Base-by-base conservation (phyloP, 2,797 vertebrate genomes). In the Serranus cabrilla region DNA sequence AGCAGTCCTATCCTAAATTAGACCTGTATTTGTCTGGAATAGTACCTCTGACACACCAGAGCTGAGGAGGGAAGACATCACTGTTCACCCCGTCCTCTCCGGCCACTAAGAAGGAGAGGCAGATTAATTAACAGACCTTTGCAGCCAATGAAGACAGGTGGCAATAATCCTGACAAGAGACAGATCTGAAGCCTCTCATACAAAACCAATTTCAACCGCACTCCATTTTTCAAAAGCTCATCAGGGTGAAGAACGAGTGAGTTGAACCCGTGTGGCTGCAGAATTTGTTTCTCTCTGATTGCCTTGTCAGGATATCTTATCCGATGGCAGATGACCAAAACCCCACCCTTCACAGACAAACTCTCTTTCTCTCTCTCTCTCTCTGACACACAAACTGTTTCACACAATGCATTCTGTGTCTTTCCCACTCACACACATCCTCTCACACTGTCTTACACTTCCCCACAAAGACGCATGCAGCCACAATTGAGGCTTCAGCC, bases 191-290 rank as follows among this genome's bases (percentile, higher is more conserved):
- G 90, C 91, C 90, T 74, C 92, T 93, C 93, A 92, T 93, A 94
- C 93, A 92, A 93, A 94, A 95, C 94, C 93, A 94, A 94, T 95
- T 95, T 92, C 90, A 89, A 80, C 90, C 72, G 60, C 79, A 80
- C 92, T 93, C 89, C 93, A 94, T 94, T 94, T 95, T 92, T 94
- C 91, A 94, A 94, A 95, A 95, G 93, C 93, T 95, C 93, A 95
- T 94, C 94, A 93, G 90, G 81, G 87, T 94, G 94, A 95, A 89
- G 90, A 91, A 94, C 82, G 90, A 93, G 81, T 81, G 92, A 81
- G 87, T 87, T 91, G 93, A 92, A 91, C 89, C 85, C 59, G 74
- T 52, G 75, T 80, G 91, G 92, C 91, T 91, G 87, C 86, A 82
- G 91, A 92, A 94, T 95, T 92, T 93, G 92, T 94, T 94, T 92